phyloP scores from a whole-genome alignment of 2,888 invertebrate genomes.

The Trisateles emortualis region DNA sequence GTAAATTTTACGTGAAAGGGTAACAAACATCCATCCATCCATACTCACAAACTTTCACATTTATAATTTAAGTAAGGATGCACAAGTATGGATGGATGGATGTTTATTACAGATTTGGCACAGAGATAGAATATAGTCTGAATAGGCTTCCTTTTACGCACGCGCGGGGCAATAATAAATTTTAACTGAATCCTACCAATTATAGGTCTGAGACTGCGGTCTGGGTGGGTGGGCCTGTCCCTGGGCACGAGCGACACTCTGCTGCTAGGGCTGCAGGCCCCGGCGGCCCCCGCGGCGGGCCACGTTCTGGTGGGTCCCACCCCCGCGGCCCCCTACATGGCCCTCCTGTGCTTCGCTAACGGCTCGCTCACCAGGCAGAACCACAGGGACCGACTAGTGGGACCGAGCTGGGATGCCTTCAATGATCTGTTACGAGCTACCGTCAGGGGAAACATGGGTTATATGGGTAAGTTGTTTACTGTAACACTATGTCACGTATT shows the following conservation, averaged over 20 bases:
- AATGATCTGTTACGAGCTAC: conserved; percentile 93
- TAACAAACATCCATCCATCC: no score
- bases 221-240: conserved; percentile 95
- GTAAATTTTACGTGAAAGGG: no score
- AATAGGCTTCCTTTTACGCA: no score
- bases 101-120: no score
- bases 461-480: conserved; percentile 89
- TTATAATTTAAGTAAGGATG: no score
- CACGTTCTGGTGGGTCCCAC: conserved; percentile 96
- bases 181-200: no score
- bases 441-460: conserved; percentile 97
- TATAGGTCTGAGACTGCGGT: conserved; percentile 91
- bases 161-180: no score
- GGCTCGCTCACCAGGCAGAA: conserved; percentile 96
- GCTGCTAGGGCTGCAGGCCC: conserved; percentile 91
- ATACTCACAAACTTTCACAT: no score
- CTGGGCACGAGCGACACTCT: conserved; percentile 98
- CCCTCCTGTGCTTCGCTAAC: conserved; percentile 96
- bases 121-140: no score
- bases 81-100: no score
- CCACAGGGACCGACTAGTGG: conserved; percentile 91
- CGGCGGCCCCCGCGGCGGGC: conserved; percentile 91
- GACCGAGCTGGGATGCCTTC: conserved; percentile 94
- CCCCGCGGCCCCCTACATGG: conserved; percentile 93
- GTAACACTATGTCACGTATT: no score